Base-by-base conservation (phyloP, 2,797 vertebrate species). In the Coreius guichenoti region DNA sequence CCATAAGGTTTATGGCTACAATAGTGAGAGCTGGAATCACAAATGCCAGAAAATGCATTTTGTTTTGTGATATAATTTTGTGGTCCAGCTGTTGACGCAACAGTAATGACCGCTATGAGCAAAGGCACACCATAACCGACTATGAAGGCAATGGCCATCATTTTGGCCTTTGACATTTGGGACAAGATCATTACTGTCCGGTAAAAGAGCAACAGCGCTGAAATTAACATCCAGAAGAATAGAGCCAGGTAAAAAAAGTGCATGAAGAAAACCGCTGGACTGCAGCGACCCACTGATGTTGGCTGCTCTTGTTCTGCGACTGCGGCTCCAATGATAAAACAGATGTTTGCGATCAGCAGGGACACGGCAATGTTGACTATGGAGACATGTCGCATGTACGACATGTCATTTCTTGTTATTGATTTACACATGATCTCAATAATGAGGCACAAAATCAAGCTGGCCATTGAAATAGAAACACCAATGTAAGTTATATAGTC, bases 221-320 rank as follows among this genome's bases (percentile, higher is more conserved):
- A 95, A 0, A 95, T 93, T 12, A 99, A 90, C 97, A 98, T 98
- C 98, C 98, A 99, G 92, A 98, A 99, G 87, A 98, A 98, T 87
- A 96, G 91, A 1, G 96, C 95, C 3, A 99, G 94, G 89, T 99
- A 99, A 92, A 98, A 98, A 65, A 98, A 94, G 84, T 99, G 97
- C 69, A 95, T 94, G 61, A 98, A 98, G 91, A 98, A 99, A 1
- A 97, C 96, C 65, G 94, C 93, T 0, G 96, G 84, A 54, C 91
- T 92, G 69, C 98, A 99, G 75, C 95, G 7, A 0, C 75, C 85
- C 29, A 90, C 82, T 0, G 89, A 93, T 82, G 92, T 91, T 0
- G 23, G 49, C 1, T 91, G 73, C 1, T 90, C 76, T 47, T 90
- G 87, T 0, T 95, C 84, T 0, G 74, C 89, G 78, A 96, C 87